Evolutionary conservation across 2,113 vertebrate species (phyloP).

Genomic region (Odocoileus hemionus): DNA sequence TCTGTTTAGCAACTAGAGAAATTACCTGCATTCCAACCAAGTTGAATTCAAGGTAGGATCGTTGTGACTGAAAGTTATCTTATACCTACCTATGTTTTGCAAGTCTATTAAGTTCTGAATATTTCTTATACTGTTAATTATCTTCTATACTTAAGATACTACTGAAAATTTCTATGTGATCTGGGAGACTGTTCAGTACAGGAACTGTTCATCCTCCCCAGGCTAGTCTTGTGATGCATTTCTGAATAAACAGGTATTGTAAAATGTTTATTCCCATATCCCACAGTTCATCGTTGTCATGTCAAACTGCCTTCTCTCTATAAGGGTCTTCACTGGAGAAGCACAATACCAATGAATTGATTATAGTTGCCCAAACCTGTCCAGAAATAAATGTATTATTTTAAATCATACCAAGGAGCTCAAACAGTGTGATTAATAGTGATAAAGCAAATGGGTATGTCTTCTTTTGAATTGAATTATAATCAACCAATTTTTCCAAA

Average conservation of each 20-base stretch:
- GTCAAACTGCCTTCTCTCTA: not conserved
- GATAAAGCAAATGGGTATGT: not conserved
- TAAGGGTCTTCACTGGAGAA: conserved; percentile 32
- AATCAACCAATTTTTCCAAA: conserved; percentile 8
- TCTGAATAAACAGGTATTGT: conserved; percentile 52
- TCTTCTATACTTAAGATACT: not conserved
- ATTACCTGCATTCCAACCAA: not conserved
- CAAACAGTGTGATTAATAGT: not conserved
- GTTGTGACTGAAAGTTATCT: not conserved
- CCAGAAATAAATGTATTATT: not conserved
- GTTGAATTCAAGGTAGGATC: not conserved
- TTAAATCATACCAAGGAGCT: not conserved
- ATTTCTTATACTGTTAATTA: conserved; percentile 37
- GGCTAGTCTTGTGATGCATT: conserved; percentile 1
- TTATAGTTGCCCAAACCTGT: not conserved
- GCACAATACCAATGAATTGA: conserved; percentile 24
- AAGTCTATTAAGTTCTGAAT: conserved; percentile 30
- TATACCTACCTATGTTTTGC: conserved; percentile 22
- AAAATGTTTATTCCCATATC: conserved; percentile 36
- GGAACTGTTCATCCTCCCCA: conserved; percentile 16
- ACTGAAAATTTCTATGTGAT: conserved; percentile 12
- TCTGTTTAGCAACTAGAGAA: conserved; percentile 35
- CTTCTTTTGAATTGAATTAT: conserved; percentile 1
- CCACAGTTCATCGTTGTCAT: conserved; percentile 13
- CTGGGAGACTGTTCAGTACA: not conserved